Base-by-base conservation (phyloP, 2,888 invertebrate species). In the Dynastes tityus region DNA sequence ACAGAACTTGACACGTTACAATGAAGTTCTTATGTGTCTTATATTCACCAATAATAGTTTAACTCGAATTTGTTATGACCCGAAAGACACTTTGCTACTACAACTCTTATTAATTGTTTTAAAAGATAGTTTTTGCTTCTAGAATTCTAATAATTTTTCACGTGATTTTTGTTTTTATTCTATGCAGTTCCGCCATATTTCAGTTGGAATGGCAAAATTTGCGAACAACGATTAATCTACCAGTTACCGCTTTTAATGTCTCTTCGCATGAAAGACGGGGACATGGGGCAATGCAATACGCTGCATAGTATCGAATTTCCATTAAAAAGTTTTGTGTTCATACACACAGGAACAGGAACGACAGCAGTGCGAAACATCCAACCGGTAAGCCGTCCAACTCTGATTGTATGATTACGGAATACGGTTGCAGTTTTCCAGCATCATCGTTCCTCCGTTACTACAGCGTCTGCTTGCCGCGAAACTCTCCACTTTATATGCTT, bases 341-440 rank as follows among this genome's bases (percentile, higher is more conserved):
- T 29, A 8, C 16, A 13, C 8, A 11, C 13, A 27, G 68, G 2
- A 49, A 29, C 29, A 67, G 45, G 13, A 22, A 37, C 22, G 6
- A 45, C 22, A n/a, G 55, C 55, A 55, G 55, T 16, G 55, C 16
- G 16, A 16, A 16, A 55, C n/a, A 16, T n/a, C 55, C 6, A 22
- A 3, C 22, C 22, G 16, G 55, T 22, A 16, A 55, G 22, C 55
- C 22, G 55, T 55, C 55, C 22, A n/a, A 32, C n/a, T 32, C 37
- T 32, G 64, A 32, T 64, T 29, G n/a, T 64, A n/a, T n/a, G 45
- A 67, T 67, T 67, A 22, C 22, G 49, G 67, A 67, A 67, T 67
- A 67, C 16, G 5, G 67, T 22, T 49, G 67, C 27, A 45, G 67
- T 67, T 67, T 67, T 49, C 45, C 45, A 49, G 9, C 22, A 45